phyloP scores from a whole-genome alignment of 2,797 vertebrate genomes.

The Silurus lanzhouensis region DNA sequence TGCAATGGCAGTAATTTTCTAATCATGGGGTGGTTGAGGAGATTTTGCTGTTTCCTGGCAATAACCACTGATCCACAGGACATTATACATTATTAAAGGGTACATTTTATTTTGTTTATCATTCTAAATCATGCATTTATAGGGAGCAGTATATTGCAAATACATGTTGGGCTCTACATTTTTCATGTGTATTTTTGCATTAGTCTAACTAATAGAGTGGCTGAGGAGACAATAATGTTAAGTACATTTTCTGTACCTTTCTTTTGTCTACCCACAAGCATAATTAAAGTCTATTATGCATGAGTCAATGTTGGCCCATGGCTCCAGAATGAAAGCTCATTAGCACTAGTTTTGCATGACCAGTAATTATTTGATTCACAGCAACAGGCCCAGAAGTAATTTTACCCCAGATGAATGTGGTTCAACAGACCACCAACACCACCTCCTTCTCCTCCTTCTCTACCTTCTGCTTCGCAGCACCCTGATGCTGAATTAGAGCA shows the following conservation, averaged over 20 bases:
- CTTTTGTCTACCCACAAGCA: slow-evolving; percentile 15
- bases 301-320: slow-evolving; percentile 30
- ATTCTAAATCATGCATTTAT: not conserved
- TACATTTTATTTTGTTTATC: not conserved
- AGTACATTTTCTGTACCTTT: not conserved
- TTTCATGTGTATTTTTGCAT: not conserved
- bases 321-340: slow-evolving; percentile 51
- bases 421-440: not conserved
- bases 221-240: not conserved
- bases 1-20: slow-evolving; percentile 5
- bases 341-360: slow-evolving; percentile 44
- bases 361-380: slow-evolving; percentile 50
- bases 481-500: slow-evolving; percentile 24
- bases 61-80: not conserved
- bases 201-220: not conserved
- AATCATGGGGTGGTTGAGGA: slow-evolving; percentile 3
- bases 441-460: slow-evolving; percentile 21
- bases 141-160: not conserved
- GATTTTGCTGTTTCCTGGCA: slow-evolving; percentile 8
- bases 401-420: slow-evolving; percentile 37
- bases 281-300: slow-evolving; percentile 40
- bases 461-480: slow-evolving; percentile 25
- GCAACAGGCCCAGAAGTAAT: slow-evolving; percentile 54
- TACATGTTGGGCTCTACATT: not conserved
- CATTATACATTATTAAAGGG: not conserved